Conservation (phyloP, 1,140 invertebrate species). For the Nilaparvata lugens region DNA sequence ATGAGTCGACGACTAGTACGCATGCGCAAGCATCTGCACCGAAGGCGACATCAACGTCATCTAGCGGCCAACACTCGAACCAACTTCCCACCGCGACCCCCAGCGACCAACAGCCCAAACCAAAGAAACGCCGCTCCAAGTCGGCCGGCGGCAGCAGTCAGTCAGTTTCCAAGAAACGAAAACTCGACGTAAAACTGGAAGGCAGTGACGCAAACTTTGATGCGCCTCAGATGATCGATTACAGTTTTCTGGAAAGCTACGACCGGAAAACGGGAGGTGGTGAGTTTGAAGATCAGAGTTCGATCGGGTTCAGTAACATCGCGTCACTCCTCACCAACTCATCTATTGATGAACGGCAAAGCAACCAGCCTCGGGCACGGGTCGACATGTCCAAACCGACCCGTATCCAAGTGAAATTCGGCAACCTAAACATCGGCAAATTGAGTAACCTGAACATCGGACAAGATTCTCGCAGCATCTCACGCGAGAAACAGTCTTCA, state of each 20-base stretch:
- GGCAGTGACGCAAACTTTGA: background rate
- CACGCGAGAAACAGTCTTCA: too few species aligned
- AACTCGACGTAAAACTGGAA: conserved; percentile 36
- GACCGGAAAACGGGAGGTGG: background rate
- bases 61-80: too few species aligned
- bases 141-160: conserved; percentile 39
- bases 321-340: conserved; percentile 10
- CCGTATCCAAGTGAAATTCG: conserved; percentile 27
- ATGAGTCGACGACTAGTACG: conserved; percentile 28
- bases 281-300: conserved; percentile 3
- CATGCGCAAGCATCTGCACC: background rate
- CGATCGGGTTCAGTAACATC: conserved; percentile 16
- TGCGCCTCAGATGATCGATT: conserved; percentile 18
- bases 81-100: too few species aligned
- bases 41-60: background rate
- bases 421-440: conserved; percentile 27
- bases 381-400: conserved; percentile 15
- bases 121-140: conserved; percentile 35
- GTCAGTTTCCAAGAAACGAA: conserved; percentile 33
- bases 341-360: conserved; percentile 7
- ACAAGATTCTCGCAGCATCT: conserved; percentile 14
- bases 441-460: conserved; percentile 27
- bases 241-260: conserved; percentile 16
- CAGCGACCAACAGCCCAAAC: conserved; percentile 25
- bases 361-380: background rate